phyloP scores from a whole-genome alignment of 2,113 vertebrate species.

The Todiramphus saurophagus region DNA sequence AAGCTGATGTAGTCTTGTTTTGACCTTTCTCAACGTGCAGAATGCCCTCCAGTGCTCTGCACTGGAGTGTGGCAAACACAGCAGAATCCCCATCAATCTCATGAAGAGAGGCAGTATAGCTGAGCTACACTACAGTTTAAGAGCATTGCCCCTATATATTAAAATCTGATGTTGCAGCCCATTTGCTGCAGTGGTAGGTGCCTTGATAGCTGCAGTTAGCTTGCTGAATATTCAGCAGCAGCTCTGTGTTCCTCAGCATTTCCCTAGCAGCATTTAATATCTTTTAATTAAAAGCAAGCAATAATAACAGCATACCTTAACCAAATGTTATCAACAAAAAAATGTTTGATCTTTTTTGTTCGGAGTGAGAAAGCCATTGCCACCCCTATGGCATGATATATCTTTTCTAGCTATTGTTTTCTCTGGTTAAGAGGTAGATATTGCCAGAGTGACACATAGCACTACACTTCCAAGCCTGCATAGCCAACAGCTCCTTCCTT shows the following conservation, averaged over 20 bases:
- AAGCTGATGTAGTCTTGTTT: conserved; percentile 59
- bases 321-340: neutral
- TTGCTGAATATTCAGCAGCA: conserved; percentile 51
- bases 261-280: neutral
- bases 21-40: conserved; percentile 70
- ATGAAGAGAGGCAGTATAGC: conserved; percentile 15
- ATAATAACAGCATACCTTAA: neutral
- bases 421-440: neutral
- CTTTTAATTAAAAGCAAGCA: neutral
- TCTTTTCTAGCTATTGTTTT: neutral
- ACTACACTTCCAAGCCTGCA: neutral
- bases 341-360: neutral
- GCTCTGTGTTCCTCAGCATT: neutral
- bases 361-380: neutral
- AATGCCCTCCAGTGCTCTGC: conserved; percentile 64
- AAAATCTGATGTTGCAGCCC: conserved; percentile 52
- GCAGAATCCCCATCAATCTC: conserved; percentile 71
- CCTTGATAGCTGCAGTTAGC: conserved; percentile 16
- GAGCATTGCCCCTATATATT: conserved; percentile 39
- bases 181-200: conserved; percentile 49
- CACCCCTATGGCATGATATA: neutral
- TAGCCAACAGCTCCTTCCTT: neutral
- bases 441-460: neutral
- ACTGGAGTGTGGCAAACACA: conserved; percentile 49
- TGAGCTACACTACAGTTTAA: conserved; percentile 30